Base-by-base conservation (phyloP, 2,113 vertebrate species). In the Malurus alboscapulatus region DNA sequence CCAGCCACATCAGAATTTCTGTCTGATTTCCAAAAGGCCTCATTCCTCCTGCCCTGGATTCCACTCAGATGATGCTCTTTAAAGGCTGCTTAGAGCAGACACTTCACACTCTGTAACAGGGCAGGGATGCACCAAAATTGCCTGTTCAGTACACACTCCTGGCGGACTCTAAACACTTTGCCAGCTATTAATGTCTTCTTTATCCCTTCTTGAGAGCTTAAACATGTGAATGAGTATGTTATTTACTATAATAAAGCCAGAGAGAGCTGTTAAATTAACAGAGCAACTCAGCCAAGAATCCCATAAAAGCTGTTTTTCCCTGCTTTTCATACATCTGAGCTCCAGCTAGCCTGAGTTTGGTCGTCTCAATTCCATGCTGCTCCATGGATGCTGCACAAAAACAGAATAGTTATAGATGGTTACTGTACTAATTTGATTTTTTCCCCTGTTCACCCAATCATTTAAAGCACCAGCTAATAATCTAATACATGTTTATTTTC, bases 201-300 rank as follows among this genome's bases (percentile, higher is more conserved):
- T 93, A 74, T 88, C 81, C 76, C 48, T 93, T 94, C 92, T 58
- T 90, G 83, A 92, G 88, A 96, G 65, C 78, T 91, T 94, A 92
- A 96, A 93, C 27, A 93, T 83, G 58, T 92, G 94, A 94, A 97
- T 95, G 83, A 97, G 76, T 94, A 90, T 79, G 59, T 88, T 97
- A 94, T 96, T 96, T 96, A 87, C 62, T 67, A 22, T 83, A 96
- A 86, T 93, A 95, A 95, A 95, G 36, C 71, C 63, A 96, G 72
- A 93, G 29, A 63, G 45, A 88, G 48, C 74, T 97, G 69, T 95
- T 96, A 95, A 96, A 95, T 96, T 97, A 96, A 91, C 78, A 95
- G 81, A 94, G 57, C 53, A 87, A 58, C 54, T 86, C 62, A 95
- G 86, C 65, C 59, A 96, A 95, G 58, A 91, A 88, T 89, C 68